These are phyloP conservation scores for Augochlorella aurata DNA, from an alignment of 2,888 invertebrate genomes.

Conservation along the genomic window DNA sequence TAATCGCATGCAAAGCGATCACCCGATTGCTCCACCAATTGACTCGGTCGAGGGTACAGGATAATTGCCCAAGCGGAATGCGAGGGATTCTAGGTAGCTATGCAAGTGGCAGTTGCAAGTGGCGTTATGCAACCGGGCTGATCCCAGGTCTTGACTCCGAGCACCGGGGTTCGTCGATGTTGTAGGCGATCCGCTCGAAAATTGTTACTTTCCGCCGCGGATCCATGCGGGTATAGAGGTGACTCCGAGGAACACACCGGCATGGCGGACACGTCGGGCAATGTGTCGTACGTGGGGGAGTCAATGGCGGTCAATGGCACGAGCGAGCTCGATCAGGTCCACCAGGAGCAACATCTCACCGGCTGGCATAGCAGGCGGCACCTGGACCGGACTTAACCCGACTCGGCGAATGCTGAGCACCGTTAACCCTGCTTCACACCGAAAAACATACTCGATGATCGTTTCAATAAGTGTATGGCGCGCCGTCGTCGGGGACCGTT, in stretches of 20 bases:
- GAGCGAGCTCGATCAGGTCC: conserved; percentile 79
- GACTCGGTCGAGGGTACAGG: not conserved
- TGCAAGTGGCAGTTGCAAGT: not conserved
- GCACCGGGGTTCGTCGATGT: not conserved
- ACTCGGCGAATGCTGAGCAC: conserved; percentile 67
- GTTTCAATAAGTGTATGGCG: conserved; percentile 6
- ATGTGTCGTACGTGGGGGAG: conserved; percentile 78
- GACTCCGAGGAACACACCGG: conserved; percentile 49
- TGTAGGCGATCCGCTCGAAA: conserved; percentile 29
- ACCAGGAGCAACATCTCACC: conserved; percentile 76
- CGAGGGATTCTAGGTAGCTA: not conserved
- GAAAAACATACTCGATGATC: conserved; percentile 45
- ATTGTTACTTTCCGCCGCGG: conserved; percentile 43
- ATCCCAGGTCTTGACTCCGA: not conserved
- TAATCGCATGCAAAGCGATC: too few relatives aligned
- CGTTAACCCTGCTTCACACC: conserved; percentile 66
- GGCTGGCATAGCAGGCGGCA: conserved; percentile 74
- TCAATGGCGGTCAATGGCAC: conserved; percentile 82
- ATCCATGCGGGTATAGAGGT: conserved; percentile 40
- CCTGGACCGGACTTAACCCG: conserved; percentile 74
- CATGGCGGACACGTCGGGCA: conserved; percentile 60
- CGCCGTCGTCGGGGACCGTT: not conserved
- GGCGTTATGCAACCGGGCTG: conserved; percentile 26
- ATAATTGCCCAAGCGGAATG: not conserved
- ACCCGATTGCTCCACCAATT: too few relatives aligned